phyloP scores from a whole-genome alignment of 1,140 invertebrate genomes.

The Drosophila oshimai region DNA sequence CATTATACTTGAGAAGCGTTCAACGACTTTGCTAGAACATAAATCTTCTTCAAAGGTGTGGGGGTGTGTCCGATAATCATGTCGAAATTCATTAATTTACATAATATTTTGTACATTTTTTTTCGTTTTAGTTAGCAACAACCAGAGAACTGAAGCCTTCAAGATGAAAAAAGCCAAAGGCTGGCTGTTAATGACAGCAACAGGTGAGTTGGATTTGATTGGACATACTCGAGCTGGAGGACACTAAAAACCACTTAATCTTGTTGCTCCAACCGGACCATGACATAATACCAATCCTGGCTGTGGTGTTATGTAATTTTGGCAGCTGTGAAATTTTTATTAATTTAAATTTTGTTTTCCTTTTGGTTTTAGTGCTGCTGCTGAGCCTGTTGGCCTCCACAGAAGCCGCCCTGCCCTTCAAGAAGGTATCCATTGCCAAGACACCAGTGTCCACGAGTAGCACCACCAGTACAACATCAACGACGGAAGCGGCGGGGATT shows the following conservation, averaged over 20 bases:
- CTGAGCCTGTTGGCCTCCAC: conserved; percentile 52
- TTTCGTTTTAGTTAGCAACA: conserved; percentile 38
- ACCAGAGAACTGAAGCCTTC: conserved; percentile 27
- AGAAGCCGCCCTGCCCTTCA: conserved; percentile 71
- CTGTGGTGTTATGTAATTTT: conserved; percentile 36
- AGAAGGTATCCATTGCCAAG: conserved; percentile 79
- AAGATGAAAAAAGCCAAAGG: conserved; percentile 73
- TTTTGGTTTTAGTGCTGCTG: conserved; percentile 52
- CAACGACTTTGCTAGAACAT: conserved; percentile 44
- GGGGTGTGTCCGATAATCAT: conserved; percentile 17
- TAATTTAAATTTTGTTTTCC: conserved; percentile 7
- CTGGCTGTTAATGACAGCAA: conserved; percentile 70
- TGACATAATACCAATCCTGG: conserved; percentile 44
- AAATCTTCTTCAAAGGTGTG: conserved; percentile 19
- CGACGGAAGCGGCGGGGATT: conserved; percentile 34
- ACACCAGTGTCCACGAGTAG: conserved; percentile 58
- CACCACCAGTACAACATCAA: conserved; percentile 52
- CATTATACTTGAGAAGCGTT: conserved; percentile 27
- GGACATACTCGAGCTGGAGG: conserved; percentile 20
- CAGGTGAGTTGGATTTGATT: conserved; percentile 49
- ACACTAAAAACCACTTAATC: conserved; percentile 21
- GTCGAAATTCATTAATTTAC: conserved; percentile 9
- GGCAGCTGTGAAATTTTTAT: conserved; percentile 8
- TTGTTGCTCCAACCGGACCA: background rate
- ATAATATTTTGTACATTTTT: conserved; percentile 34